phyloP scores from a whole-genome alignment of 2,113 vertebrate genomes.

The Pithys albifrons region DNA sequence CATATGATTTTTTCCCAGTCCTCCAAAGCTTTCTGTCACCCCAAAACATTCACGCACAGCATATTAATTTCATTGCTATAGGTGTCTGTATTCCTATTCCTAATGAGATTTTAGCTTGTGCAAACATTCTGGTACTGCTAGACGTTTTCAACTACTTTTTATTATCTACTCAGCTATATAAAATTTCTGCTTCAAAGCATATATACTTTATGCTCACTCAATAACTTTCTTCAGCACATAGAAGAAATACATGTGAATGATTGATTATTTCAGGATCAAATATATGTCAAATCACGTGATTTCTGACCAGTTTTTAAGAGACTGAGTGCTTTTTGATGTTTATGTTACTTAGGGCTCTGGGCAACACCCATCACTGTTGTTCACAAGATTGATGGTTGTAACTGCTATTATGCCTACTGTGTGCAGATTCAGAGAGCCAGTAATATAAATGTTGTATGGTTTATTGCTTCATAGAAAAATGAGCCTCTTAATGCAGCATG shows the following conservation, averaged over 20 bases:
- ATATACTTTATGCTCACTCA: neutral
- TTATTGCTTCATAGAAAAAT: slow-evolving; percentile 70
- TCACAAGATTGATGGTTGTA: slow-evolving; percentile 42
- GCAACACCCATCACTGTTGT: neutral
- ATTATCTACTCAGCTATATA: neutral
- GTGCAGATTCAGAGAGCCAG: slow-evolving; percentile 32
- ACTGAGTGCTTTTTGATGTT: slow-evolving; percentile 57
- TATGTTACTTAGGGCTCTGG: slow-evolving; percentile 7
- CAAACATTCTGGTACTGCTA: neutral
- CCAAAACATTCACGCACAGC: neutral
- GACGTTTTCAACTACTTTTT: neutral
- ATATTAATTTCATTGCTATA: neutral
- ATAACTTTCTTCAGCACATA: neutral
- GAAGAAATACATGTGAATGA: neutral
- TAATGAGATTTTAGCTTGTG: neutral
- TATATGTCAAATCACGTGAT: neutral
- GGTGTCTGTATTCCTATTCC: neutral
- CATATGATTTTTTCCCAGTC: neutral
- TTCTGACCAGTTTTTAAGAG: slow-evolving; percentile 30
- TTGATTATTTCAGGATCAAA: slow-evolving; percentile 11
- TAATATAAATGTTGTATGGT: slow-evolving; percentile 63
- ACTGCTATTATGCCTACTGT: slow-evolving; percentile 29
- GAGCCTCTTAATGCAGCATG: slow-evolving; percentile 1
- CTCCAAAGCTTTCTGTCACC: neutral
- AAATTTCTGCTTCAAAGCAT: slow-evolving; percentile 4